Percentiles rank a stretch among this genome's conserved stretches.
phyloP scores from a whole-genome alignment of 2,888 invertebrate genomes.

The Orchesella flavescens region DNA sequence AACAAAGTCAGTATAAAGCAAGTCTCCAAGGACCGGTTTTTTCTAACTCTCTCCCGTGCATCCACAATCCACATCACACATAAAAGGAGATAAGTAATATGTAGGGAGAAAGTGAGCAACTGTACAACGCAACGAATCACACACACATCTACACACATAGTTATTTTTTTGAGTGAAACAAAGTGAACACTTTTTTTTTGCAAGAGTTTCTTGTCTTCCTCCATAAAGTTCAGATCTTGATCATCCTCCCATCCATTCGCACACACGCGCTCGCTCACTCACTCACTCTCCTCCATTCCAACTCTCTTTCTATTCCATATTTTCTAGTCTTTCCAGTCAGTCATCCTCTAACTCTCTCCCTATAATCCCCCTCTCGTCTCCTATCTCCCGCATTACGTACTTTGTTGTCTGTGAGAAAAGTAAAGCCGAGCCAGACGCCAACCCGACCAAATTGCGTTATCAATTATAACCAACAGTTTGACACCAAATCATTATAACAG shows the following conservation, averaged over 20 bases:
- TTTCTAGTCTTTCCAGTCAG: background rate
- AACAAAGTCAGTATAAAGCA: background rate
- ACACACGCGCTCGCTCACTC: conserved; percentile 43
- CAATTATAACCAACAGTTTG: no score
- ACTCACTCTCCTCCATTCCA: conserved; percentile 3
- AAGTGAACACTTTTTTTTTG: conserved; percentile 1
- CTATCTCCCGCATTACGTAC: conserved; percentile 13
- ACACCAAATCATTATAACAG: no score
- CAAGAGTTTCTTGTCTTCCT: background rate
- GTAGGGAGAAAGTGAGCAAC: conserved; percentile 21
- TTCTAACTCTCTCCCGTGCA: conserved; percentile 12
- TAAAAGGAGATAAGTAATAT: background rate
- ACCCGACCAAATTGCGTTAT: no score
- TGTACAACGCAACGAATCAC: background rate
- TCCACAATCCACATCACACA: background rate
- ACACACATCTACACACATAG: no score
- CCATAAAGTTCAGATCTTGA: conserved; percentile 57
- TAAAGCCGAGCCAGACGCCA: no score
- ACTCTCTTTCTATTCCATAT: background rate
- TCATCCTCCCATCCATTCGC: conserved; percentile 58
- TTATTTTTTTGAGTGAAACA: background rate
- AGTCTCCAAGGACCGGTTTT: conserved; percentile 59
- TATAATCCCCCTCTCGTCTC: background rate
- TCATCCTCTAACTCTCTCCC: conserved; percentile 7
- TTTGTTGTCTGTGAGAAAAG: background rate